Conservation (phyloP, 2,113 vertebrate species). For the Takifugu bimaculatus region DNA sequence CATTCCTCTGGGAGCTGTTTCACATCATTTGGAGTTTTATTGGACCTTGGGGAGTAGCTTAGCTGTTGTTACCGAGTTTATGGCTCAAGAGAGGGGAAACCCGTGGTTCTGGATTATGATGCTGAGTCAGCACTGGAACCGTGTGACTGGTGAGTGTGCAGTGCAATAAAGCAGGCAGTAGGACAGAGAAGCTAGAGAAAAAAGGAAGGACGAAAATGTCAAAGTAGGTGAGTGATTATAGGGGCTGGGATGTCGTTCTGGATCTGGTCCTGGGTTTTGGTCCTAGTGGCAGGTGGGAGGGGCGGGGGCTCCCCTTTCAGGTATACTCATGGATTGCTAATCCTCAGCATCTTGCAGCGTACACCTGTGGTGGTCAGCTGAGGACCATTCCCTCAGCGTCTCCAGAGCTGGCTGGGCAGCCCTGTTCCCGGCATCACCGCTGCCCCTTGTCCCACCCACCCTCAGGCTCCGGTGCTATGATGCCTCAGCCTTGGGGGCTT, state of each 20-base stretch:
- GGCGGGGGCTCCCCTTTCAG: conserved; percentile 33
- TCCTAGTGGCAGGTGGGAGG: conserved; percentile 27
- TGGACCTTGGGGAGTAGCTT: conserved; percentile 59
- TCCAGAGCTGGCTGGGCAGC: conserved; percentile 50
- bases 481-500: conserved; percentile 67
- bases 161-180: conserved; percentile 18
- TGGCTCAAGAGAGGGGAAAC: conserved; percentile 33
- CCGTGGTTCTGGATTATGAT: conserved; percentile 37
- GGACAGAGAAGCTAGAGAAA: background rate
- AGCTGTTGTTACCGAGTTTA: conserved; percentile 54
- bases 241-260: conserved; percentile 4
- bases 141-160: conserved; percentile 33
- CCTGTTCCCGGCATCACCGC: conserved; percentile 55
- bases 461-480: conserved; percentile 74
- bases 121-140: conserved; percentile 28
- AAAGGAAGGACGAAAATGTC: background rate
- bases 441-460: conserved; percentile 67
- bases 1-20: conserved; percentile 32
- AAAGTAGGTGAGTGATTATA: conserved; percentile 25
- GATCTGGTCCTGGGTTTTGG: conserved; percentile 18
- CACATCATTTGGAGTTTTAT: conserved; percentile 51
- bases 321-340: conserved; percentile 33
- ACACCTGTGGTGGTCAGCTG: conserved; percentile 35
- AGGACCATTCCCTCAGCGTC: conserved; percentile 39
- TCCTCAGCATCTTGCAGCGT: conserved; percentile 46